A percentile compares a stretch with the other conserved stretches of the same genome.
Evolutionary conservation across 2,113 vertebrate species (phyloP).

Genomic region (Axis porcinus): DNA sequence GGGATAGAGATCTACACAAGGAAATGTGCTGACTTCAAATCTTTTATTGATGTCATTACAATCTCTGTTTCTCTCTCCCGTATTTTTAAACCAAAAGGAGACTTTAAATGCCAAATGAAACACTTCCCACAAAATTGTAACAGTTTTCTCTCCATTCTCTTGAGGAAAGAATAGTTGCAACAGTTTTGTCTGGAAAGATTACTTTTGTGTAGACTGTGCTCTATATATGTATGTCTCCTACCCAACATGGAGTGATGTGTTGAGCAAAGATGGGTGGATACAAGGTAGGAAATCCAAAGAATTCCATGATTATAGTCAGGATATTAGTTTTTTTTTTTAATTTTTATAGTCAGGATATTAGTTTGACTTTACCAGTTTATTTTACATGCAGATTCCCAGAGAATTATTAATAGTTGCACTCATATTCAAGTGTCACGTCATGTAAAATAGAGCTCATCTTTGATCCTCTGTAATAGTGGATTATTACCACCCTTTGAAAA

Average conservation of each 20-base stretch:
- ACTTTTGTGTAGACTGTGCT: not conserved
- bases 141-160: not conserved
- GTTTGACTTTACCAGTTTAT: not conserved
- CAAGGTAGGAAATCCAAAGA: not conserved
- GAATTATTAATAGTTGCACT: not conserved
- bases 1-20: not conserved
- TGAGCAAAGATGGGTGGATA: not conserved
- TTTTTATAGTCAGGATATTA: not conserved
- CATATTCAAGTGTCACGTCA: not conserved
- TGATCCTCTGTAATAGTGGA: not conserved
- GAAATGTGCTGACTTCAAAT: not conserved
- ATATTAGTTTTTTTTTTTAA: not conserved
- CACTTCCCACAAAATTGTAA: not conserved
- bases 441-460: not conserved
- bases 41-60: not conserved
- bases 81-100: not conserved
- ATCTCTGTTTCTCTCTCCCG: not conserved
- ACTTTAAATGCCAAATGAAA: not conserved
- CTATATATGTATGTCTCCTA: not conserved
- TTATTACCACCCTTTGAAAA: not conserved
- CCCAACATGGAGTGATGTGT: not conserved
- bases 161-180: not conserved
- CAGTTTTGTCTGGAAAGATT: not conserved
- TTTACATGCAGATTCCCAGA: not conserved
- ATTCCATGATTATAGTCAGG: not conserved